A percentile compares a stretch with the other conserved stretches of the same genome.
Conservation (phyloP, 2,797 vertebrate species). For the Enteromius afrohamiltoni region DNA sequence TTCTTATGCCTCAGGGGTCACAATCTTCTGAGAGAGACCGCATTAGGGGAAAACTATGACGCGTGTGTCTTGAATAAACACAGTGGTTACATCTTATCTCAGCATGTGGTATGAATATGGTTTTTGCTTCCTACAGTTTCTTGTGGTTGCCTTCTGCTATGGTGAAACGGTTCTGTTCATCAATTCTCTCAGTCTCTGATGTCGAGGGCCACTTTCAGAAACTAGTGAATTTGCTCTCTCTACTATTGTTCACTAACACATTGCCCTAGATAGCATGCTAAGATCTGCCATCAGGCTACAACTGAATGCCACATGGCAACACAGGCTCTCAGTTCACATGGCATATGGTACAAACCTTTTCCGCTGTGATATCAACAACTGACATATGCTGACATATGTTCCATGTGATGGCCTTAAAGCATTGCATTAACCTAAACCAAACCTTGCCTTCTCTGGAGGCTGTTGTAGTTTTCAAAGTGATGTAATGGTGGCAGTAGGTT, state of each 20-base stretch:
- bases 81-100: not conserved
- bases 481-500: not conserved
- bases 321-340: not conserved
- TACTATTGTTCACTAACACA: conserved; percentile 37
- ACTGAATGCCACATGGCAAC: conserved; percentile 18
- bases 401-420: conserved; percentile 23
- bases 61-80: not conserved
- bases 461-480: not conserved
- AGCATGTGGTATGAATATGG: not conserved
- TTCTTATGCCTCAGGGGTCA: not conserved
- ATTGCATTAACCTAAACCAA: conserved; percentile 1
- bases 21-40: not conserved
- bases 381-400: conserved; percentile 37
- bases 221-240: conserved; percentile 43
- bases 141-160: not conserved
- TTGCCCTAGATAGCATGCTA: conserved; percentile 27
- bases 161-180: not conserved
- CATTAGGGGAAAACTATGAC: conserved; percentile 2
- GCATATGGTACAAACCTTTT: conserved; percentile 37
- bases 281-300: conserved; percentile 41
- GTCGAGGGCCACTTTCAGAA: conserved; percentile 11
- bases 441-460: not conserved
- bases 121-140: not conserved
- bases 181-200: not conserved
- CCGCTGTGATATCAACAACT: conserved; percentile 8